Conservation (phyloP, 2,113 vertebrate species). For the Philantomba maxwellii region DNA sequence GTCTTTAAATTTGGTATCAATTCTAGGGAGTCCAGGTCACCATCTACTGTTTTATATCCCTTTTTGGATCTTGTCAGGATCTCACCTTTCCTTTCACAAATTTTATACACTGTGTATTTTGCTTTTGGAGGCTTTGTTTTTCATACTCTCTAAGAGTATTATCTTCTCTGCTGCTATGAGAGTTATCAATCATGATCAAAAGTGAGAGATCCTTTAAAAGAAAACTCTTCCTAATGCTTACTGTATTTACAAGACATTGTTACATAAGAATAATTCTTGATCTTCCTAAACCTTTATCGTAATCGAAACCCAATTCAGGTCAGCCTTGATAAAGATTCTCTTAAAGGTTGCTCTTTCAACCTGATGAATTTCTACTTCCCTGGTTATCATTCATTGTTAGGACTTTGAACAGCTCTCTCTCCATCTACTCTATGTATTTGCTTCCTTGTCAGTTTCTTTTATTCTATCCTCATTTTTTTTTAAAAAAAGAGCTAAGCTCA, state of each 20-base stretch:
- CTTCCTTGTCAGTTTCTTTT: background rate
- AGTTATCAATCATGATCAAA: background rate
- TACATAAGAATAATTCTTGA: background rate
- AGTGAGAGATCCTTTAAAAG: background rate
- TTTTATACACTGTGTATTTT: background rate
- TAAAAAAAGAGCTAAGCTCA: background rate
- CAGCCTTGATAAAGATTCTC: background rate
- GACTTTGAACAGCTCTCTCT: background rate
- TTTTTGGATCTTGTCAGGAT: background rate
- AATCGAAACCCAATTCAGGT: background rate
- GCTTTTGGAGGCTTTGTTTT: background rate
- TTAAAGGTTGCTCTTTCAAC: background rate
- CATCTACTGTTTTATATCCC: background rate
- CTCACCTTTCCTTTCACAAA: background rate
- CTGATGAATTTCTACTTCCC: background rate
- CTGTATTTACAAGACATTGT: background rate
- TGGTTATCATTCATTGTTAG: background rate
- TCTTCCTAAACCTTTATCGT: background rate
- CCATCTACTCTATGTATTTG: background rate
- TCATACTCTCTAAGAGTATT: background rate
- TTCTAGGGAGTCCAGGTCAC: background rate
- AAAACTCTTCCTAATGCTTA: background rate
- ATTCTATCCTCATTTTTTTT: background rate
- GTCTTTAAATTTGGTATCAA: conserved; percentile 15
- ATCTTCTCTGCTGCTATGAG: background rate